These are phyloP conservation scores for Thunnus albacares DNA, from an alignment of 2,797 vertebrate species.

Conservation along the genomic window DNA sequence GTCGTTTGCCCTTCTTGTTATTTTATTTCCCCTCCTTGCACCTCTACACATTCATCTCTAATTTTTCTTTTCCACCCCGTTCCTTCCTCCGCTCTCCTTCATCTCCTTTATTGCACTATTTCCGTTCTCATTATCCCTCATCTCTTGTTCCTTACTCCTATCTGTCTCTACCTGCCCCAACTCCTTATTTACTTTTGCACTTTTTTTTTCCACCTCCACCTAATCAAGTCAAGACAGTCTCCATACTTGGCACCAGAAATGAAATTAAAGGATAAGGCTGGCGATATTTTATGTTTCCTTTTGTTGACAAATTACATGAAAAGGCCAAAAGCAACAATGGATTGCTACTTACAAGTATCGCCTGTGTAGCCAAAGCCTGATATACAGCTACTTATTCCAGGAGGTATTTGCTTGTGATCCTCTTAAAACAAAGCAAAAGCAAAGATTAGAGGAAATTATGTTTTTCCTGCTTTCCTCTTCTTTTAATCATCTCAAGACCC, in stretches of 20 bases:
- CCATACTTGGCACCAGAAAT: not conserved
- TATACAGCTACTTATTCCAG: not conserved
- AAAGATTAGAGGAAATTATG: too few species aligned
- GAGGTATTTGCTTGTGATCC: too few species aligned
- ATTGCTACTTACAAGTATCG: too few species aligned
- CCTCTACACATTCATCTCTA: not conserved
- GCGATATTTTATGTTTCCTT: not conserved
- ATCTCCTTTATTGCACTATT: not conserved
- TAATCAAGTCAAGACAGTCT: too few species aligned
- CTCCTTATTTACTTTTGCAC: not conserved
- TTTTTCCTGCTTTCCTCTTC: too few species aligned
- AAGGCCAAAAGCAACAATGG: too few species aligned
- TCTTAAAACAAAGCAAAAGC: too few species aligned
- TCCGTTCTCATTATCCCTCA: too few species aligned
- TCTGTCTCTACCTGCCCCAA: too few species aligned
- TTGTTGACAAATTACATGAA: not conserved
- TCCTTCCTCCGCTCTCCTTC: not conserved
- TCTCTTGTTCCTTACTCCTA: not conserved
- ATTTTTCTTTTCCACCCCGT: not conserved
- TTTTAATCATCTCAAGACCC: too few species aligned
- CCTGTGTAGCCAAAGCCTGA: not conserved
- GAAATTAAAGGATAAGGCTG: not conserved
- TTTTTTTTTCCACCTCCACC: not conserved
- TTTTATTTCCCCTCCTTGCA: not conserved
- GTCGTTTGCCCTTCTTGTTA: conserved; percentile 26